Base-by-base conservation (phyloP, 2,113 vertebrate species). In the Ondatra zibethicus region DNA sequence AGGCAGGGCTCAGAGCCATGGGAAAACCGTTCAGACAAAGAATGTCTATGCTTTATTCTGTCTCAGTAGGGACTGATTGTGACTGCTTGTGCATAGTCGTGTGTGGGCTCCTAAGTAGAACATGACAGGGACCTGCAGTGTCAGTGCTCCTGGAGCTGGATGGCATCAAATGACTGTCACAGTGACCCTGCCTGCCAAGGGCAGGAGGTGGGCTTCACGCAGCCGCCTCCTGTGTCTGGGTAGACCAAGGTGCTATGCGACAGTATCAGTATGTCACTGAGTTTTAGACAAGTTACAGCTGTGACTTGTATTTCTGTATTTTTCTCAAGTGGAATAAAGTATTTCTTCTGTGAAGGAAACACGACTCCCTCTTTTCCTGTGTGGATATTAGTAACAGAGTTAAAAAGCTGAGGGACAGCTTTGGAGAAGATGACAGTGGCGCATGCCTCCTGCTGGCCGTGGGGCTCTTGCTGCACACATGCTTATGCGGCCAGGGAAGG, bases 321-420 rank as follows among this genome's bases (percentile, higher is more conserved):
- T 85, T 93, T 77, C 84, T 68, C 81, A 92, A 89, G 27, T 94
- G 91, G 66, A 94, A 97, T 97, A 97, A 97, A 95, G 86, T 94
- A 96, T 98, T 98, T 97, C 98, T 98, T 99, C 98, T 98, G 88
- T 98, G 98, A 98, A 98, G 98, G 97, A 98, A 95, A 93, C 58
- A 33, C 10, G 91, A 61, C 66, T 87, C 25, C 4, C 9, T 25
- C 23, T 88, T 85, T 96, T 88, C 23, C 33, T 52, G 52, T 76
- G 3, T 52, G 39, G 82, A 70, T 39, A 4, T 8, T n/a, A 9
- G 50, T 82, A 33, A 93, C 7, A 61, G 77, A 73, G 72, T 78
- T n/a, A 11, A 42, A 42, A 77, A 27, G 25, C 8, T 21, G 36
- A 13, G 70, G 45, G 39, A 61, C 23, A 4, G 87, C 19, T 21